A percentile compares a stretch with the other conserved stretches of the same genome.
Evolutionary conservation across 2,113 vertebrate species (phyloP).

Genomic region (Lanius ludovicianus): DNA sequence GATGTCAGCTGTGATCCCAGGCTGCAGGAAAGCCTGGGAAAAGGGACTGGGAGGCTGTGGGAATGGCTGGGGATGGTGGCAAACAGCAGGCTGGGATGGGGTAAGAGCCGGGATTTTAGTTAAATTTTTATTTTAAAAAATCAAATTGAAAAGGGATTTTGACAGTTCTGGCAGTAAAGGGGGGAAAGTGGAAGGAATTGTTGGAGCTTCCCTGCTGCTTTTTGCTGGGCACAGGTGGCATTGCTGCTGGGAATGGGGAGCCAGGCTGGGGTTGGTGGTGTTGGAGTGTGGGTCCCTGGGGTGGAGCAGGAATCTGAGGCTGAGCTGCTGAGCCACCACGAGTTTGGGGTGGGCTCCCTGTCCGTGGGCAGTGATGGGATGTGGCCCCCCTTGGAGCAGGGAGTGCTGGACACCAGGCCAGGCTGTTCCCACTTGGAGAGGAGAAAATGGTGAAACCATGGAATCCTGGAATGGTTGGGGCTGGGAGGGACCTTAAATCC

Average conservation of each 20-base stretch:
- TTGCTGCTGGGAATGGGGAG: not conserved
- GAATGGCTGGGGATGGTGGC: not conserved
- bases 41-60: not conserved
- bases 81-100: not conserved
- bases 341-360: not conserved
- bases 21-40: not conserved
- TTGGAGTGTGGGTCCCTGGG: fast-evolving
- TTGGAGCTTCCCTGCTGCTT: not conserved
- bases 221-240: not conserved
- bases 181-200: too few relatives aligned
- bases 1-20: not conserved
- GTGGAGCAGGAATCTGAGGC: fast-evolving
- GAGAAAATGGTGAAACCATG: not conserved
- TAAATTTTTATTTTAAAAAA: not conserved
- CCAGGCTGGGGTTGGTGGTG: fast-evolving
- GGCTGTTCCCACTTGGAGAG: not conserved
- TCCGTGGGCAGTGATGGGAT: fast-evolving
- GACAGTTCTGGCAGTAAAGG: not conserved
- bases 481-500: not conserved
- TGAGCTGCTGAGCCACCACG: not conserved
- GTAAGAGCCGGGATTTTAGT: not conserved
- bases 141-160: not conserved
- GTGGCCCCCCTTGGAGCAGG: not conserved
- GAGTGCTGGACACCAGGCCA: fast-evolving
- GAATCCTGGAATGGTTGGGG: not conserved